Conservation (phyloP, 2,888 invertebrate species). For the Agonopterix heracliana region DNA sequence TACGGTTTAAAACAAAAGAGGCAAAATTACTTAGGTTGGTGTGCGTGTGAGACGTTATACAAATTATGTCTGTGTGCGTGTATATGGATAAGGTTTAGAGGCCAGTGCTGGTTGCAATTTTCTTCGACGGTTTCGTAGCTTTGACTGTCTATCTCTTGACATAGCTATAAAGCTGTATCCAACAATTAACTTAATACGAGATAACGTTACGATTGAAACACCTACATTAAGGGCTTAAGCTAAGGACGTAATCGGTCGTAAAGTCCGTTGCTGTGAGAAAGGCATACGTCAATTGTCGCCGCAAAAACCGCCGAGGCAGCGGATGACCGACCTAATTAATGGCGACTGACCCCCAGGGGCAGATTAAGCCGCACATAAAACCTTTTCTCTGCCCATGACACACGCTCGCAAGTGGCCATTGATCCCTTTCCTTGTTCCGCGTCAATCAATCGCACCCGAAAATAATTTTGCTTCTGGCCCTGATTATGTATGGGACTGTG, state of each 20-base stretch:
- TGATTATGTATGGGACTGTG: neutral
- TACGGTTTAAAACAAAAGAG: too few relatives aligned
- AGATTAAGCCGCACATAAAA: conserved; percentile 66
- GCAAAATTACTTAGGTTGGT: too few relatives aligned
- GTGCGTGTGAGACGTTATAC: too few relatives aligned
- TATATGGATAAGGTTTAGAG: too few relatives aligned
- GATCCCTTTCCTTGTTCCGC: conserved; percentile 25
- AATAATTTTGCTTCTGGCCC: neutral
- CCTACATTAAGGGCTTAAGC: conserved; percentile 9
- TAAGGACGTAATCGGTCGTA: conserved; percentile 10
- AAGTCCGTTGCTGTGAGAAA: conserved; percentile 15
- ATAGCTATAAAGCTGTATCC: too few relatives aligned
- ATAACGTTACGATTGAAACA: conserved; percentile 3
- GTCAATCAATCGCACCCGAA: conserved; percentile 5
- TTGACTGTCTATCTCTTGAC: too few relatives aligned
- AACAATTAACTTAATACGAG: conserved; percentile 4
- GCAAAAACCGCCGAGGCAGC: conserved; percentile 34
- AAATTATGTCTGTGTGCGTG: too few relatives aligned
- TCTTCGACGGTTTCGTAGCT: too few relatives aligned
- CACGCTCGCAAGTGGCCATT: conserved; percentile 34
- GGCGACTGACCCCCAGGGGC: conserved; percentile 32
- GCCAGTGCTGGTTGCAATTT: too few relatives aligned
- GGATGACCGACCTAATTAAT: conserved; percentile 37
- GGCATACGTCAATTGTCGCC: conserved; percentile 34
- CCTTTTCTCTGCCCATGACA: conserved; percentile 55